These are phyloP conservation scores for Podilymbus podiceps DNA, from an alignment of 2,113 vertebrate genomes.

Conservation along the genomic window DNA sequence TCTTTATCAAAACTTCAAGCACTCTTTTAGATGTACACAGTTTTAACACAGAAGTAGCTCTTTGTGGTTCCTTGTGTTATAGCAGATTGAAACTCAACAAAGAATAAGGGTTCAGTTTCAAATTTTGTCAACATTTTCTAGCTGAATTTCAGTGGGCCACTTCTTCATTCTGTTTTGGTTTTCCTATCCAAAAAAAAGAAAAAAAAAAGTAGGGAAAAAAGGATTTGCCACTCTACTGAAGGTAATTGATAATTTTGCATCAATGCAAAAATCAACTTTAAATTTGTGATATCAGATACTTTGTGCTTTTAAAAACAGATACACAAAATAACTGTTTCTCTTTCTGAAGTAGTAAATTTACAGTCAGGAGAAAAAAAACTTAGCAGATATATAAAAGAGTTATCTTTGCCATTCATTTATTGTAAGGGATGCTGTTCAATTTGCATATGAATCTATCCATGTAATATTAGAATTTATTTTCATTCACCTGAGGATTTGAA, in stretches of 20 bases:
- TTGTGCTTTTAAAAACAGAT: not conserved
- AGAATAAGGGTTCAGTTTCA: not conserved
- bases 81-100: not conserved
- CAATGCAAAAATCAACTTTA: not conserved
- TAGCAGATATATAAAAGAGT: not conserved
- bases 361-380: not conserved
- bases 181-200: not conserved
- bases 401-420: not conserved
- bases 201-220: not conserved
- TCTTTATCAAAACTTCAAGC: conserved; percentile 5
- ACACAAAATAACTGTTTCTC: not conserved
- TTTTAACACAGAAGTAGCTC: not conserved
- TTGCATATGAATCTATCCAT: not conserved
- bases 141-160: not conserved
- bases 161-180: not conserved
- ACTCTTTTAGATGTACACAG: not conserved
- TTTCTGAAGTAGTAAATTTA: not conserved
- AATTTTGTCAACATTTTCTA: not conserved
- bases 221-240: not conserved
- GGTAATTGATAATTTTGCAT: not conserved
- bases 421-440: not conserved
- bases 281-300: not conserved
- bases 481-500: not conserved
- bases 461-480: not conserved
- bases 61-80: not conserved